Conservation (phyloP, 2,113 vertebrate genomes). For the Bubalus kerabau region DNA sequence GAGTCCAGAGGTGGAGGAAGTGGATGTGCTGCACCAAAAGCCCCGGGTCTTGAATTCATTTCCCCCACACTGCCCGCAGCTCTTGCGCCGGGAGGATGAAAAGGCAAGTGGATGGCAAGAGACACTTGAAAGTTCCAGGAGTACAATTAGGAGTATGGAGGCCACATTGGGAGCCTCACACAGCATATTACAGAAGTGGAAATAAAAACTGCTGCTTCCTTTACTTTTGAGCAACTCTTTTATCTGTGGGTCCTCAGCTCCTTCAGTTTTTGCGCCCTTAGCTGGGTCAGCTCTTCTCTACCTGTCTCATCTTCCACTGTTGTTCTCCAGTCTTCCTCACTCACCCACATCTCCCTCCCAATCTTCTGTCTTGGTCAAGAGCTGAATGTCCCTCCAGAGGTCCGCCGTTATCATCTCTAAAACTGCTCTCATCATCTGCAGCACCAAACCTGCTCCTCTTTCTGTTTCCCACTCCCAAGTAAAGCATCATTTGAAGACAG, state of each 20-base stretch:
- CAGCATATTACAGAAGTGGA: background rate
- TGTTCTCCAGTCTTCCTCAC: background rate
- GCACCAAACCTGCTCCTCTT: background rate
- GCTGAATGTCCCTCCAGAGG: background rate
- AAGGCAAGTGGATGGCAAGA: background rate
- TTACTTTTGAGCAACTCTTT: background rate
- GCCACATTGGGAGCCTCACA: background rate
- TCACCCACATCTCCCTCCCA: background rate
- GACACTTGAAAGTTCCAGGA: background rate
- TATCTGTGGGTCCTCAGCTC: background rate
- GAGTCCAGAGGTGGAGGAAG: background rate
- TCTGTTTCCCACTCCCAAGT: background rate
- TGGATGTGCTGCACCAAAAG: too few species aligned
- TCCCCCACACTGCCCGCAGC: background rate
- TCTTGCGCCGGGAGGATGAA: background rate
- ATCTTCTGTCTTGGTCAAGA: fast-evolving
- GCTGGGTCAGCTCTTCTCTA: background rate
- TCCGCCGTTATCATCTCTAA: background rate
- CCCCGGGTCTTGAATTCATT: background rate
- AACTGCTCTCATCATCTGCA: fast-evolving
- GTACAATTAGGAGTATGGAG: background rate
- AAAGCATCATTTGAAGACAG: background rate
- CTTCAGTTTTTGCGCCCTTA: background rate
- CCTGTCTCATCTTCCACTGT: background rate
- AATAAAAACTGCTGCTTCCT: background rate